Evolutionary conservation across 2,888 invertebrate genomes (phyloP).

Genomic region (Ecliptopera silaceata): DNA sequence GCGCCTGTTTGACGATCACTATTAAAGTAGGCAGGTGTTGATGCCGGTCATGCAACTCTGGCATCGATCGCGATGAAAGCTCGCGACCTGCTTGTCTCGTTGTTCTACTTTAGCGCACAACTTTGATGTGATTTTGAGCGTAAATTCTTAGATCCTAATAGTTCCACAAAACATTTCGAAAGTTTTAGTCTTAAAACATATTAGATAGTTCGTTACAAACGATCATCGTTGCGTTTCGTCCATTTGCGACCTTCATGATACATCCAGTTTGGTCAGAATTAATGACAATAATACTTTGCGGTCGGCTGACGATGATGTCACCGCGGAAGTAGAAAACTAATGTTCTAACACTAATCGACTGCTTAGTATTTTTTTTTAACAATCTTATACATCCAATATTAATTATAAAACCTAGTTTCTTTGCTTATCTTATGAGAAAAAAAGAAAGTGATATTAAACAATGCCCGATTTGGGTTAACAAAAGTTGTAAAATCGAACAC

Average conservation of each 20-base stretch:
- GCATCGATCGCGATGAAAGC: slow-evolving; percentile 49
- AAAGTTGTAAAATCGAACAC: no score
- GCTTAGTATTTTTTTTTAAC: slow-evolving; percentile 22
- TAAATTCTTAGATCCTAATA: no score
- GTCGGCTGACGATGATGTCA: slow-evolving; percentile 42
- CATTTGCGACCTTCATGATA: slow-evolving; percentile 22
- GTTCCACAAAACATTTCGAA: no score
- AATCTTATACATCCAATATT: no score
- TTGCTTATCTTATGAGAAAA: no score
- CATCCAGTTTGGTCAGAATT: slow-evolving; percentile 33
- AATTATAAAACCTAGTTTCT: no score
- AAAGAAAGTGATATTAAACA: no score
- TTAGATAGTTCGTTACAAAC: slow-evolving; percentile 10
- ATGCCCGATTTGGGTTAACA: no score
- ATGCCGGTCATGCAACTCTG: slow-evolving; percentile 60
- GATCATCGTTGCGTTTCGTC: slow-evolving; percentile 13
- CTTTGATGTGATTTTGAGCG: slow-evolving; percentile 32
- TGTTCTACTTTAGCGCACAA: slow-evolving; percentile 27
- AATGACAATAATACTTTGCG: slow-evolving; percentile 30
- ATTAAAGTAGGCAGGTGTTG: slow-evolving; percentile 63
- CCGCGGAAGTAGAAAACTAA: slow-evolving; percentile 21
- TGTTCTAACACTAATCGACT: slow-evolving; percentile 23
- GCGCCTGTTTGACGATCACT: slow-evolving; percentile 62
- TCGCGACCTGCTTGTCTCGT: slow-evolving; percentile 26
- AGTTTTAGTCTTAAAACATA: no score